Base-by-base conservation (phyloP, 2,797 vertebrate species). In the Hyperoplus lanceolatus region DNA sequence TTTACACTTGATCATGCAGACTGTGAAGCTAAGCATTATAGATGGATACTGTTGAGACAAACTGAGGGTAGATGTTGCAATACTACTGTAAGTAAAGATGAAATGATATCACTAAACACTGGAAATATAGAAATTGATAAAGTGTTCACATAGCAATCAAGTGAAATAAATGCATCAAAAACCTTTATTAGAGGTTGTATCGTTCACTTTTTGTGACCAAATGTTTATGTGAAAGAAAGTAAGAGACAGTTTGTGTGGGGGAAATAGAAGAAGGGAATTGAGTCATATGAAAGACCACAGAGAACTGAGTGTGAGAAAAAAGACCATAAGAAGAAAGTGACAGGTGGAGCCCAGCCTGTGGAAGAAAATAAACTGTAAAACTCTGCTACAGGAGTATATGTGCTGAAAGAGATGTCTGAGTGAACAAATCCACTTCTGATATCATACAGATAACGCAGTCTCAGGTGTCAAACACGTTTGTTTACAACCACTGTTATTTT, bases 1-100 rank as follows among this genome's bases (percentile, higher is more conserved):
- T 79, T 88, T 81, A 61, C 51, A 80, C 65, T 79, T n/a, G 43
- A 77, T 87, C 81, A 79, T 61, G 43, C 75, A 54, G 62, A 69
- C 48, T 53, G 41, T 53, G 63, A 82, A 81, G 65, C 46, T 63
- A 36, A 3, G 14, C 0, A 0, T 63, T 75, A 41, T 3, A 70
- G 54, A 70, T 54, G 58, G 39, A 81, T 71, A 62, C 48, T 41
- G 18, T 78, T 59, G 48, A 75, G 13, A n/a, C n/a, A 75, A 71
- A 75, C 9, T 43, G n/a, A 78, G 77, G 48, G 48, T 29, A 38
- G 9, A 41, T 67, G 53, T 55, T 70, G 21, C 38, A 59, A 41
- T n/a, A 46, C 15, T 39, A 29, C 29, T 29, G 29, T 29, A 46
- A 64, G 41, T 36, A 43, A 29, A 67, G 55, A 49, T 36, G 1